These are phyloP conservation scores for Nomada fucata DNA, from an alignment of 2,888 invertebrate genomes.

Conservation along the genomic window DNA sequence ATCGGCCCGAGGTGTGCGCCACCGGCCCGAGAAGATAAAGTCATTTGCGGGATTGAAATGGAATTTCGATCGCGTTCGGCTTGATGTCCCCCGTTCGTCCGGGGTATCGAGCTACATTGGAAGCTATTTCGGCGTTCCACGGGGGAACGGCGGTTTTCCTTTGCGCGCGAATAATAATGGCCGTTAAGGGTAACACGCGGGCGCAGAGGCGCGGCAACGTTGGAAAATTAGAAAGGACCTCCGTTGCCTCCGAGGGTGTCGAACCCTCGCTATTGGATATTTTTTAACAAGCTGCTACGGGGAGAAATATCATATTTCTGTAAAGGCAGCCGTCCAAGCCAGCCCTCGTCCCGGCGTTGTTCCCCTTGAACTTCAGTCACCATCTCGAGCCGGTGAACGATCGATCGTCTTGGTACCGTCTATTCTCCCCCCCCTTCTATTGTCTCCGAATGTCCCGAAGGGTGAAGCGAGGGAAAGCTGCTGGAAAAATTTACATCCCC, in stretches of 20 bases:
- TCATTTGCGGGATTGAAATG: conserved; percentile 49
- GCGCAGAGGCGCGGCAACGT: conserved; percentile 13
- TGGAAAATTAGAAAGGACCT: conserved; percentile 62
- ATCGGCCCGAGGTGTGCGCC: conserved; percentile 14
- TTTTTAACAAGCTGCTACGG: conserved; percentile 77
- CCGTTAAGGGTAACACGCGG: neutral
- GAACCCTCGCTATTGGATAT: conserved; percentile 73
- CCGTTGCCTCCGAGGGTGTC: conserved; percentile 56
- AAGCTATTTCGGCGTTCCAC: no score
- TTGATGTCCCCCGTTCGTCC: neutral
- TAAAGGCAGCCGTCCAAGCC: conserved; percentile 68
- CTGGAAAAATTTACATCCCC: conserved; percentile 75
- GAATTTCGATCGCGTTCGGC: conserved; percentile 27
- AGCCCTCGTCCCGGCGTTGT: conserved; percentile 7
- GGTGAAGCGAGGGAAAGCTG: conserved; percentile 56
- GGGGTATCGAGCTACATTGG: no score
- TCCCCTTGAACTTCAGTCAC: conserved; percentile 70
- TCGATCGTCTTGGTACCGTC: conserved; percentile 78
- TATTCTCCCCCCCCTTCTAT: conserved; percentile 73
- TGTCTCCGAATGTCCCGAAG: conserved; percentile 74
- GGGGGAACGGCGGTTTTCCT: neutral
- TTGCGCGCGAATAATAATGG: neutral
- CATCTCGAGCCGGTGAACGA: conserved; percentile 71
- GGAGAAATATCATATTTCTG: conserved; percentile 79
- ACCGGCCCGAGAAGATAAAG: conserved; percentile 8